These are phyloP conservation scores for Pagrus major DNA, from an alignment of 2,113 vertebrate genomes.

Conservation along the genomic window DNA sequence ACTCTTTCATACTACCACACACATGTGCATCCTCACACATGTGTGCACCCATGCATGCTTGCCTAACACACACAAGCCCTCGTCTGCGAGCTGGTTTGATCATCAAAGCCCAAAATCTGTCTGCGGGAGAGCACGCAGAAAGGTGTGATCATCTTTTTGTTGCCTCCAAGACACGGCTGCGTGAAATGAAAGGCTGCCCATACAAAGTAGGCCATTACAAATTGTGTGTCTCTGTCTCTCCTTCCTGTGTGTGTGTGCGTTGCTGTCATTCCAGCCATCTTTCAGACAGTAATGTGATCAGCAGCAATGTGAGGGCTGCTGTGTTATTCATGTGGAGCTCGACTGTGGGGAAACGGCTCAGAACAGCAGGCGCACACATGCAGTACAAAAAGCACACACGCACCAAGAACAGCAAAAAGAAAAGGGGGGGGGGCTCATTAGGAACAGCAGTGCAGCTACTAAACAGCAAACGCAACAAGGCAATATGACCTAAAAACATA, in stretches of 20 bases:
- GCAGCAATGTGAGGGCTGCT: constrained; percentile 34
- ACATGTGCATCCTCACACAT: constrained; percentile 26
- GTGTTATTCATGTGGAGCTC: constrained; percentile 65
- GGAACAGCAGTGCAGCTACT: constrained; percentile 44
- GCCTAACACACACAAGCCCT: background rate
- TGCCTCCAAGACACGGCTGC: constrained; percentile 26
- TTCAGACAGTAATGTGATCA: constrained; percentile 67
- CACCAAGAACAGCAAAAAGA: constrained; percentile 8
- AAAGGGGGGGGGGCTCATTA: constrained; percentile 75
- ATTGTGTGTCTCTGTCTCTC: background rate
- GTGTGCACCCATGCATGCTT: constrained; percentile 20
- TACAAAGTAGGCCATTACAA: constrained; percentile 33
- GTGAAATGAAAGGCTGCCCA: constrained; percentile 43
- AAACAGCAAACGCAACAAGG: constrained; percentile 53
- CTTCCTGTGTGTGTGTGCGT: background rate
- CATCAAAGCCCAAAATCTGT: background rate
- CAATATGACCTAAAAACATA: constrained; percentile 77
- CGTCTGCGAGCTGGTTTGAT: constrained; percentile 26
- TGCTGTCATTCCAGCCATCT: constrained; percentile 52
- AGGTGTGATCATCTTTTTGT: background rate
- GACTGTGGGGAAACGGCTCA: constrained; percentile 53
- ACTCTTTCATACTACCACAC: constrained; percentile 62
- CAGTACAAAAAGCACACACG: background rate
- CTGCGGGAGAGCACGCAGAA: background rate
- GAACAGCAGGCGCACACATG: constrained; percentile 28